phyloP scores from a whole-genome alignment of 2,888 invertebrate species.

The Macropis europaea region DNA sequence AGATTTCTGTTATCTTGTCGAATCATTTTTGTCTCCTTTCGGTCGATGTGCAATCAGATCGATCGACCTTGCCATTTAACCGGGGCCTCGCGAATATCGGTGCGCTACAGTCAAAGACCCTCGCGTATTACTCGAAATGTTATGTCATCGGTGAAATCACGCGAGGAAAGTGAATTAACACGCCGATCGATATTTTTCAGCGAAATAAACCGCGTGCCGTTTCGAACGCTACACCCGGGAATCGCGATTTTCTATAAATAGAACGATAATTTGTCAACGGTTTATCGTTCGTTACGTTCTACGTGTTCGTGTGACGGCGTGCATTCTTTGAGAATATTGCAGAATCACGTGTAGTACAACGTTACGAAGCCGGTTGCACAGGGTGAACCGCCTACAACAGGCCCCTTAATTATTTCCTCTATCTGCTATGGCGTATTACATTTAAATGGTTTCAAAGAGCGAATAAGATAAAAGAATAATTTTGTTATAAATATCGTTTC shows the following conservation, averaged over 20 bases:
- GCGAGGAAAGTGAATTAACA: background rate
- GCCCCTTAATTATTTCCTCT: too few relatives aligned
- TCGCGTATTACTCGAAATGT: constrained; percentile 37
- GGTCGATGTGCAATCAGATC: constrained; percentile 11
- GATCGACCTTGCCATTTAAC: constrained; percentile 40
- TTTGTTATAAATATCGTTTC: too few relatives aligned
- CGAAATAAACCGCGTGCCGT: too few relatives aligned
- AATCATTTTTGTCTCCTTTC: constrained; percentile 33
- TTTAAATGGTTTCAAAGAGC: too few relatives aligned
- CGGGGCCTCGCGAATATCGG: constrained; percentile 34
- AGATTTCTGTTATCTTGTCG: constrained; percentile 8
- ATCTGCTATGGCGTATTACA: too few relatives aligned
- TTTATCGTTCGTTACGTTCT: constrained; percentile 27
- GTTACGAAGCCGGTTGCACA: too few relatives aligned
- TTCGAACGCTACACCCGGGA: background rate
- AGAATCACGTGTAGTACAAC: constrained; percentile 5
- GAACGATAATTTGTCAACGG: constrained; percentile 17
- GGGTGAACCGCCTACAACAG: too few relatives aligned
- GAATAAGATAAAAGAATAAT: too few relatives aligned
- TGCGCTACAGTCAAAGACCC: constrained; percentile 48
- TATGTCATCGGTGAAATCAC: background rate
- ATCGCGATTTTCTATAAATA: constrained; percentile 42
- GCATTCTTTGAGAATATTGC: constrained; percentile 36
- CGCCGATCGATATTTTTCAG: background rate
- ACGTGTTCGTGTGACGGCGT: constrained; percentile 20